Evolutionary conservation across 2,888 invertebrate species (phyloP).

Genomic region (Tetrapedia diversipes): DNA sequence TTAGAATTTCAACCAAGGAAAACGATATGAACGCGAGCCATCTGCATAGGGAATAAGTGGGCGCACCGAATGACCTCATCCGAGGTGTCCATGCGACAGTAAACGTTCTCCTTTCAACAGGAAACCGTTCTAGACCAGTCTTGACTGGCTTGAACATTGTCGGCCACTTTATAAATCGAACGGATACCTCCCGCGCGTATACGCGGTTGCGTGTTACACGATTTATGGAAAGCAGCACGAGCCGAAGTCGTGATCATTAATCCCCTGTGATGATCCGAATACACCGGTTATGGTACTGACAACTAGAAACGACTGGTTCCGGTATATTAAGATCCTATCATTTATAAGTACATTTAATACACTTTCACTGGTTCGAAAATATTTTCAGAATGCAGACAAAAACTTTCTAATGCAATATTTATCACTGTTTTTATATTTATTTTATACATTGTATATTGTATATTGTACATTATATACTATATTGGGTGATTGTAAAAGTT

Average conservation of each 20-base stretch:
- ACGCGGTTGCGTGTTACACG: not conserved
- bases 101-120: conserved; percentile 76
- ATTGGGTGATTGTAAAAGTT: too few species aligned
- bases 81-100: conserved; percentile 63
- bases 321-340: too few species aligned
- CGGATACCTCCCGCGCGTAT: conserved; percentile 10
- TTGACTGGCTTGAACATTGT: conserved; percentile 27
- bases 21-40: conserved; percentile 28
- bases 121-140: conserved; percentile 73
- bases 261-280: conserved; percentile 26
- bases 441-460: too few species aligned
- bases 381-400: too few species aligned
- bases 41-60: conserved; percentile 48
- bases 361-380: too few species aligned
- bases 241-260: conserved; percentile 54
- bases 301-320: too few species aligned
- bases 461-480: too few species aligned
- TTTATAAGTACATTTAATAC: too few species aligned
- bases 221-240: conserved; percentile 56
- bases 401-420: too few species aligned
- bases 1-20: too few species aligned
- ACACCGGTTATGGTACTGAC: too few species aligned
- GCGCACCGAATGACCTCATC: conserved; percentile 59
- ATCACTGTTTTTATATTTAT: too few species aligned
- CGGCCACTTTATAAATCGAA: conserved; percentile 53